Evolutionary conservation across 1,140 invertebrate genomes (phyloP).

Genomic region (Drosophila ercepeae): DNA sequence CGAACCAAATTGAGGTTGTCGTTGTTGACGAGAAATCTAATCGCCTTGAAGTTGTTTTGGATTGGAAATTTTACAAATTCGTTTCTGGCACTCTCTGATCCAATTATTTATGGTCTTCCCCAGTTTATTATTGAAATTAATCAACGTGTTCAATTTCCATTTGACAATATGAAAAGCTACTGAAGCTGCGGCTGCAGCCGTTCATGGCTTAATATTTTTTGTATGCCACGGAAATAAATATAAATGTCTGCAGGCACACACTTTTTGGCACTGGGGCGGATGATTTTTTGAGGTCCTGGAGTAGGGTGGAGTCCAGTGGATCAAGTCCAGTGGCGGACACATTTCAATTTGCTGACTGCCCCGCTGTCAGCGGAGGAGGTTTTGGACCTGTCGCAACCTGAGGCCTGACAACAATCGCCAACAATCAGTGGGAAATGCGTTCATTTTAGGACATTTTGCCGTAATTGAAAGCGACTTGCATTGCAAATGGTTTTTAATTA

Average conservation of each 20-base stretch:
- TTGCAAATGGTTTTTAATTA: conserved; percentile 71
- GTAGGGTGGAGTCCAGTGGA: conserved; percentile 4
- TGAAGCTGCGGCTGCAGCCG: conserved; percentile 15
- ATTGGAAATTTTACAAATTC: background rate
- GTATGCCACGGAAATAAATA: too few relatives aligned
- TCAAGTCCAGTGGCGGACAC: conserved; percentile 34
- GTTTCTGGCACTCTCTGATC: background rate
- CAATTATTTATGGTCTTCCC: background rate
- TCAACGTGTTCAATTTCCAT: conserved; percentile 25
- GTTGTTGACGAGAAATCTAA: conserved; percentile 11
- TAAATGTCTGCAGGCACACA: conserved; percentile 5
- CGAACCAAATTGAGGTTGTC: conserved; percentile 16
- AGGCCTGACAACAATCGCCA: conserved; percentile 52
- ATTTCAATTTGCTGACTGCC: conserved; percentile 56
- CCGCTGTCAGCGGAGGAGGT: conserved; percentile 35
- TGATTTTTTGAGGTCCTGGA: background rate
- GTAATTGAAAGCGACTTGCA: conserved; percentile 71
- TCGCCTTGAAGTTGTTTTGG: background rate
- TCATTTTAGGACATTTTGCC: conserved; percentile 75
- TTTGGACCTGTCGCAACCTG: conserved; percentile 33
- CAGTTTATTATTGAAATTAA: background rate
- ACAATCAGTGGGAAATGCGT: conserved; percentile 69
- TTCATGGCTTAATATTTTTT: conserved; percentile 37
- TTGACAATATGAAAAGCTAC: conserved; percentile 23
- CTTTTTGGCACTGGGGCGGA: conserved; percentile 3